Evolutionary conservation across 2,797 vertebrate genomes (phyloP).

Genomic region (Cheirogaleus major): DNA sequence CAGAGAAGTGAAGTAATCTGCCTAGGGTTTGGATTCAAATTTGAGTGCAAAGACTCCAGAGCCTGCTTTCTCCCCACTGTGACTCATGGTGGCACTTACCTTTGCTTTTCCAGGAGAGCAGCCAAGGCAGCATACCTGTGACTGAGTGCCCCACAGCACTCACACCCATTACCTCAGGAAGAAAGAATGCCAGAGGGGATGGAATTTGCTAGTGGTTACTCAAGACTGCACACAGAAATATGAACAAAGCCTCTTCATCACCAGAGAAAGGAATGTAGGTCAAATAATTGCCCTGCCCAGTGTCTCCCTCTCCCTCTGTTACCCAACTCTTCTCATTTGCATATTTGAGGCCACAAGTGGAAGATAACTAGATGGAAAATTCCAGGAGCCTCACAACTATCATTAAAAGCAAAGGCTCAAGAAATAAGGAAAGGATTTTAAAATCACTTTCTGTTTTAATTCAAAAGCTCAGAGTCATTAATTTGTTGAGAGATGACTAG

Average conservation of each 20-base stretch:
- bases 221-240: not conserved
- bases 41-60: not conserved
- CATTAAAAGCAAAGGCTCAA: not conserved
- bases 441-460: constrained; percentile 43
- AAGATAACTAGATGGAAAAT: constrained; percentile 52
- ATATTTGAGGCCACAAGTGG: not conserved
- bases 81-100: not conserved
- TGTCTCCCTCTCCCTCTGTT: not conserved
- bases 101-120: not conserved
- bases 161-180: not conserved
- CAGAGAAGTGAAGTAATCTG: not conserved
- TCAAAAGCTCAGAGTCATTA: not conserved
- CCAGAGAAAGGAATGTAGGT: constrained; percentile 53
- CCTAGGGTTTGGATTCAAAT: not conserved
- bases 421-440: not conserved
- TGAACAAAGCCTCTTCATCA: not conserved
- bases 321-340: not conserved
- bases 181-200: not conserved
- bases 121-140: not conserved
- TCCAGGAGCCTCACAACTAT: not conserved
- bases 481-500: not conserved
- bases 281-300: not conserved
- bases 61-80: not conserved
- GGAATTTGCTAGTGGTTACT: constrained; percentile 2
- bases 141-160: accelerated